Conservation (phyloP, 1,140 invertebrate species). For the Trichomalopsis sarcophagae region DNA sequence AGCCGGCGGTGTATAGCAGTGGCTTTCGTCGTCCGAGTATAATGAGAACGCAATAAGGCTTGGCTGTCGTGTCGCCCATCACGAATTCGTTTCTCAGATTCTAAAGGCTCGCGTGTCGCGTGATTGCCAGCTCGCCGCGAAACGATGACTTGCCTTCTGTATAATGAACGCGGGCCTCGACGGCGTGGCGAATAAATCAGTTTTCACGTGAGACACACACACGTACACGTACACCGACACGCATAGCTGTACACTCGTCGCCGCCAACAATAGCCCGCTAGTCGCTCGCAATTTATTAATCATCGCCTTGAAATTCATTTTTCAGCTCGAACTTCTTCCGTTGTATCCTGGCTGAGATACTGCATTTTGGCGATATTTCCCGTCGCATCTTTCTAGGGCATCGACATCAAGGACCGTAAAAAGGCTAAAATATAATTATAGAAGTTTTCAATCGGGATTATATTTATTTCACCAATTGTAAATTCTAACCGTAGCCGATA, state of each 20-base stretch:
- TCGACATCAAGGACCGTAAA: too few species aligned
- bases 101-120: slow-evolving; percentile 41
- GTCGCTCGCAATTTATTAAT: slow-evolving; percentile 42
- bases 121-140: slow-evolving; percentile 31
- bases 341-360: neutral
- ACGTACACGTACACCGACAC: neutral
- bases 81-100: slow-evolving; percentile 43
- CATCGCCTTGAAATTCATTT: slow-evolving; percentile 31
- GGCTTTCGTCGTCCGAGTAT: neutral
- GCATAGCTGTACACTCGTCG: neutral
- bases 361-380: too few species aligned
- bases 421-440: too few species aligned
- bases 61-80: neutral
- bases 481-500: too few species aligned
- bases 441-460: too few species aligned
- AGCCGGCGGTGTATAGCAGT: neutral
- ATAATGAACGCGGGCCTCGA: slow-evolving; percentile 18
- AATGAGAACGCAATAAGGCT: slow-evolving; percentile 12
- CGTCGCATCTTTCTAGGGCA: too few species aligned
- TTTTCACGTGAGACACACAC: slow-evolving; percentile 24
- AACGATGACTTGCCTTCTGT: slow-evolving; percentile 46
- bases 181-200: slow-evolving; percentile 44
- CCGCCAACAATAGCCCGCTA: neutral
- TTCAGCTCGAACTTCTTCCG: neutral
- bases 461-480: too few species aligned